Percentiles rank a stretch among this genome's conserved stretches.
Conservation (phyloP, 1,140 invertebrate species). For the Pissodes strobi region DNA sequence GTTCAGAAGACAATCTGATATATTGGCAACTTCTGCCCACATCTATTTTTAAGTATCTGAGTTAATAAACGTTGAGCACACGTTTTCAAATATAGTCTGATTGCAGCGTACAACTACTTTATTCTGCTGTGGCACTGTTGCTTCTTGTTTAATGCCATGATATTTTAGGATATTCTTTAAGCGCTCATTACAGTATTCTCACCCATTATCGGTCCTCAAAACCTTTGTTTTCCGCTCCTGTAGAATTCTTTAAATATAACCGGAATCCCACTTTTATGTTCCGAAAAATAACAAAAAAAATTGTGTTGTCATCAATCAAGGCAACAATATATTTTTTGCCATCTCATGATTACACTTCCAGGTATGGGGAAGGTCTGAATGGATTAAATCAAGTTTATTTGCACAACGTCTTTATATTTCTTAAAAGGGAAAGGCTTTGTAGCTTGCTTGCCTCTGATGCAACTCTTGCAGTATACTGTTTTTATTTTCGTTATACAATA, state of each 20-base stretch:
- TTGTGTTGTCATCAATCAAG: conserved; percentile 53
- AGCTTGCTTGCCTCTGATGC: conserved; percentile 38
- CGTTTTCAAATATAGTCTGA: conserved; percentile 47
- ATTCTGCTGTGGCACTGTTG: conserved; percentile 55
- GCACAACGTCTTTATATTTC: conserved; percentile 17
- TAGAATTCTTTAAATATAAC: conserved; percentile 41
- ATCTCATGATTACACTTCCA: conserved; percentile 33
- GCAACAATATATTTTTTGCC: conserved; percentile 51
- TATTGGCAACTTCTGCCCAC: conserved; percentile 52
- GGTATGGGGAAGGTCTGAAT: conserved; percentile 33
- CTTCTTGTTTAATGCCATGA: conserved; percentile 52
- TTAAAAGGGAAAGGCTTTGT: conserved; percentile 25
- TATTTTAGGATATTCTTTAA: conserved; percentile 41
- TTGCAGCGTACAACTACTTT: conserved; percentile 52
- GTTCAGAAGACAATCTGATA: conserved; percentile 52
- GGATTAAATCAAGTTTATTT: conserved; percentile 34
- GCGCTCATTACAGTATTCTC: conserved; percentile 48
- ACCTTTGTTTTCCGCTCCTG: conserved; percentile 50
- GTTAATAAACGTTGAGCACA: conserved; percentile 44
- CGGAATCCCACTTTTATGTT: conserved; percentile 45
- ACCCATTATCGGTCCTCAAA: conserved; percentile 50
- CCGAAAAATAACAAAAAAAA: conserved; percentile 47
- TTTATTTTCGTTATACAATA: conserved; percentile 3
- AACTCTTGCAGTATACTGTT: too few species aligned
- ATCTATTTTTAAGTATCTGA: conserved; percentile 50